These are phyloP conservation scores for Cryptus armator DNA, from an alignment of 2,888 invertebrate genomes.

Conservation along the genomic window DNA sequence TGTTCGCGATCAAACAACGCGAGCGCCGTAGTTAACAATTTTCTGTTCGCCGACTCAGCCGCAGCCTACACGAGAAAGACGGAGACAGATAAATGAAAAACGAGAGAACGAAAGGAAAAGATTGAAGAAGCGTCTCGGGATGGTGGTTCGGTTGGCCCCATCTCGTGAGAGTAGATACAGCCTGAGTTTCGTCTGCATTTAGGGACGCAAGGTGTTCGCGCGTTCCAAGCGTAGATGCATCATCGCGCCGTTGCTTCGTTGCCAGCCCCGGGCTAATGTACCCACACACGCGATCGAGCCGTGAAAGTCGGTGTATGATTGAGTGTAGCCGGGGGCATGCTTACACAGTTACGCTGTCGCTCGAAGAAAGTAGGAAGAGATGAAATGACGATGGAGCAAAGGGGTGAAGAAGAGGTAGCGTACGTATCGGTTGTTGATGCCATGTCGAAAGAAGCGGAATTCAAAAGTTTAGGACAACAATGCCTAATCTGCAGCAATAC, in stretches of 20 bases:
- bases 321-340: constrained; percentile 73
- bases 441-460: not conserved
- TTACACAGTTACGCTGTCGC: constrained; percentile 73
- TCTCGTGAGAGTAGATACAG: constrained; percentile 40
- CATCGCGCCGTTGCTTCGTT: constrained; percentile 54
- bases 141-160: constrained; percentile 50
- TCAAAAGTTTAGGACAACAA: not conserved
- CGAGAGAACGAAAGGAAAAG: constrained; percentile 36
- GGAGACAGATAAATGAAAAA: constrained; percentile 48
- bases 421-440: constrained; percentile 21
- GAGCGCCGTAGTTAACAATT: constrained; percentile 75
- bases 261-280: constrained; percentile 65
- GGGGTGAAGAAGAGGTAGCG: constrained; percentile 61
- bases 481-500: not conserved
- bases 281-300: constrained; percentile 69
- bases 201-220: constrained; percentile 73
- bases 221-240: constrained; percentile 59
- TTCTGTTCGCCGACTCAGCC: constrained; percentile 68
- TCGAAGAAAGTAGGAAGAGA: constrained; percentile 58
- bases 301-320: constrained; percentile 71
- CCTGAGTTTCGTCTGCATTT: constrained; percentile 67
- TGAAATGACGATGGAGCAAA: constrained; percentile 53
- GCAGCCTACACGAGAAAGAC: constrained; percentile 38
- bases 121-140: constrained; percentile 38
- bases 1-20: constrained; percentile 77